Percentiles rank a stretch among this genome's conserved stretches.
Evolutionary conservation across 2,113 vertebrate genomes (phyloP).

Genomic region (Zosterops pallidus): DNA sequence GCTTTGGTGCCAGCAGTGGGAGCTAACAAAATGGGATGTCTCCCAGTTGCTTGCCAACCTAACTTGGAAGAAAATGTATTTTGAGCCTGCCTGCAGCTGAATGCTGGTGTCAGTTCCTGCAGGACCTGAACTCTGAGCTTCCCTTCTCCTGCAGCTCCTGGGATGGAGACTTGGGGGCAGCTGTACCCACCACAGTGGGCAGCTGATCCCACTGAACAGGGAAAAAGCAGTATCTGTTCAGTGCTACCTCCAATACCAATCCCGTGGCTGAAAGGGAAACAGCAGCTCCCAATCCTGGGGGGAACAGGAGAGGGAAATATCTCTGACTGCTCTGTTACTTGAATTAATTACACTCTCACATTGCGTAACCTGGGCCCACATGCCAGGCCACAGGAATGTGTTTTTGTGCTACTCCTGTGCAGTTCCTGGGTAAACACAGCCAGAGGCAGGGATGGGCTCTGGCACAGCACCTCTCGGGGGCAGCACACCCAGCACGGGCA

Average conservation of each 20-base stretch:
- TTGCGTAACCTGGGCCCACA: neutral
- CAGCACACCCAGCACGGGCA: fast-evolving
- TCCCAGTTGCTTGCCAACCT: neutral
- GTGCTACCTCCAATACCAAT: fast-evolving
- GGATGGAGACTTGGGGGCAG: neutral
- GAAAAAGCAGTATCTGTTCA: fast-evolving
- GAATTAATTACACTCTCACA: neutral
- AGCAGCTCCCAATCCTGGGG: neutral
- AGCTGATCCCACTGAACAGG: neutral
- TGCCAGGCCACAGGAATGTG: slow-evolving; percentile 33
- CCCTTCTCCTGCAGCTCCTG: neutral
- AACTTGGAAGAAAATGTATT: fast-evolving
- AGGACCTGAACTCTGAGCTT: neutral
- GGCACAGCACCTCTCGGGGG: neutral
- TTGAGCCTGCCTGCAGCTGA: neutral
- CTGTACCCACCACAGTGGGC: fast-evolving
- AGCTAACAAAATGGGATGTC: neutral
- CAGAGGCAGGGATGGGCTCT: neutral
- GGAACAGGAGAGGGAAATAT: neutral
- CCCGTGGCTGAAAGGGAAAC: neutral
- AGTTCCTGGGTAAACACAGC: neutral
- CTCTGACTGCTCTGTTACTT: neutral
- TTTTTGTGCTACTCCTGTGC: neutral
- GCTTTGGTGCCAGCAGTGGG: neutral
- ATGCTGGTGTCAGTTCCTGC: neutral